These are phyloP conservation scores for Rutilus rutilus DNA, from an alignment of 2,113 vertebrate species.

Conservation along the genomic window DNA sequence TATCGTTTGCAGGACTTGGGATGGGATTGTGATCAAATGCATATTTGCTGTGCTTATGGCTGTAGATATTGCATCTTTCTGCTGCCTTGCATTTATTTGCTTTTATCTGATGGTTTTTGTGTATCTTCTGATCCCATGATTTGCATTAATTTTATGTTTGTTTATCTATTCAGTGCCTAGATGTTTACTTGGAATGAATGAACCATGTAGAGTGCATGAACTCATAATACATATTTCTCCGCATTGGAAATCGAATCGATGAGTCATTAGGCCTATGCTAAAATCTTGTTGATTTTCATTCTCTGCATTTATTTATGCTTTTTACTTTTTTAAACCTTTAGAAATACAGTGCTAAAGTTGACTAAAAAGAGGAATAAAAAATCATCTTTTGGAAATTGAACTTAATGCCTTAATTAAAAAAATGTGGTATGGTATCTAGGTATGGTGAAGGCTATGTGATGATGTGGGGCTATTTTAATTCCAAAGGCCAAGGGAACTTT, in stretches of 20 bases:
- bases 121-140: constrained; percentile 16
- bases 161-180: background rate
- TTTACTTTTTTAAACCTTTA: background rate
- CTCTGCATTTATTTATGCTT: background rate
- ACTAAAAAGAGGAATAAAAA: no score
- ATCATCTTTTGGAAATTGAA: no score
- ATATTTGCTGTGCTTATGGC: constrained; percentile 25
- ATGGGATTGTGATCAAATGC: constrained; percentile 12
- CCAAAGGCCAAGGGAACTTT: no score
- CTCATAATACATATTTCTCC: background rate
- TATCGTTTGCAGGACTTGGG: background rate
- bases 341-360: no score
- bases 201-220: background rate
- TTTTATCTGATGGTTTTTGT: background rate
- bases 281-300: background rate
- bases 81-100: background rate
- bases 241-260: background rate
- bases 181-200: background rate
- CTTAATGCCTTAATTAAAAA: no score
- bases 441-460: no score
- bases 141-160: background rate
- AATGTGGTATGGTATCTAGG: no score
- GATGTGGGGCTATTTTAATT: no score
- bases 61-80: constrained; percentile 15
- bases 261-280: background rate